Percentiles rank a stretch among this genome's conserved stretches.
These are phyloP conservation scores for Fragum fragum DNA, from an alignment of 2,888 invertebrate species.

Conservation along the genomic window DNA sequence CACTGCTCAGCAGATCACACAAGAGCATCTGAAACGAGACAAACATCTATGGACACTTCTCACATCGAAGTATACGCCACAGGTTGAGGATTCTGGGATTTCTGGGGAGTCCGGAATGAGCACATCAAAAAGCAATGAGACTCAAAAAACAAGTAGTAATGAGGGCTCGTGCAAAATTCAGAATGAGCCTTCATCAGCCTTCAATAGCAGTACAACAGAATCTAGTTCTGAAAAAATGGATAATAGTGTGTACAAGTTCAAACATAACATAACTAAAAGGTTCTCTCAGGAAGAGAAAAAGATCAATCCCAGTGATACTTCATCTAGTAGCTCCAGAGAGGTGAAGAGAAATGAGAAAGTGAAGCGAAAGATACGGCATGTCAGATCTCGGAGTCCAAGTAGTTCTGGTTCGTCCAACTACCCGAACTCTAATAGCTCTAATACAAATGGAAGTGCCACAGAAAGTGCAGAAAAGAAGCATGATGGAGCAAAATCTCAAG, in stretches of 20 bases:
- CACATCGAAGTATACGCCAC: constrained; percentile 37
- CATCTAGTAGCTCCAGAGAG: constrained; percentile 68
- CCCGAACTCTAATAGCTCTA: constrained; percentile 69
- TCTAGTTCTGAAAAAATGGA: constrained; percentile 46
- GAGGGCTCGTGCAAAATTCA: background rate
- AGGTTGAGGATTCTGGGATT: constrained; percentile 52
- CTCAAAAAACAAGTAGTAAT: background rate
- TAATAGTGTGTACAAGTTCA: constrained; percentile 92
- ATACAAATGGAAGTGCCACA: constrained; percentile 49
- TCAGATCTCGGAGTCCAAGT: constrained; percentile 50
- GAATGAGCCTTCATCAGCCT: background rate
- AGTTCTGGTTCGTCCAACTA: constrained; percentile 68
- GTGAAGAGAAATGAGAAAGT: constrained; percentile 58
- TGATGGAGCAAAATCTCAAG: constrained; percentile 50
- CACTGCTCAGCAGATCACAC: constrained; percentile 61
- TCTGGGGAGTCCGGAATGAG: constrained; percentile 45
- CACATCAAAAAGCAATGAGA: constrained; percentile 32
- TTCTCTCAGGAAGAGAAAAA: constrained; percentile 89
- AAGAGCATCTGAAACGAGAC: constrained; percentile 63
- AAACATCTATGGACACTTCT: constrained; percentile 68
- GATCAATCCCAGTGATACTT: constrained; percentile 66
- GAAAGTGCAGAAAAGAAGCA: constrained; percentile 24
- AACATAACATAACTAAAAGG: constrained; percentile 96
- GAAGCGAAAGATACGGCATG: constrained; percentile 63
- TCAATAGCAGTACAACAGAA: constrained; percentile 31